phyloP scores from a whole-genome alignment of 2,113 vertebrate species.

The Mystacornis crossleyi region DNA sequence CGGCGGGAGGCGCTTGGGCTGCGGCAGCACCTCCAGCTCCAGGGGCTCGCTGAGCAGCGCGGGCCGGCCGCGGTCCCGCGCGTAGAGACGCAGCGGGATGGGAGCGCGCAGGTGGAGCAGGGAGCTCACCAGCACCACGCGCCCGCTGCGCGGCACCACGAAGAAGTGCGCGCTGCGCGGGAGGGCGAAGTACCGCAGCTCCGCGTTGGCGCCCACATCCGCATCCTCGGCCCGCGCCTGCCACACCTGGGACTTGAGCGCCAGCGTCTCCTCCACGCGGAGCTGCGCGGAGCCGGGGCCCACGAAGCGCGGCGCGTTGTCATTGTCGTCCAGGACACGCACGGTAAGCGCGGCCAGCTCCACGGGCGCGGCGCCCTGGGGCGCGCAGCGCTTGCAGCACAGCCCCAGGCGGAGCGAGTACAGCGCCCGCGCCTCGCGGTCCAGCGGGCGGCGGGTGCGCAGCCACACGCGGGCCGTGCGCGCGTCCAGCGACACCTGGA shows the following conservation, averaged over 20 bases:
- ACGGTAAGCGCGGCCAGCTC: conserved; percentile 80
- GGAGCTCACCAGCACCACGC: conserved; percentile 86
- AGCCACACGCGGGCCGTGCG: conserved; percentile 80
- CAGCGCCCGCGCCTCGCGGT: conserved; percentile 79
- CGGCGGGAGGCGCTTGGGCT: no score
- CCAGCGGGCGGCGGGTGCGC: conserved; percentile 79
- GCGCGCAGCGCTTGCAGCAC: conserved; percentile 74
- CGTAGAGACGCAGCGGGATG: conserved; percentile 80
- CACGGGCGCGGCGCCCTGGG: conserved; percentile 4
- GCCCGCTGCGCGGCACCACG: conserved; percentile 87
- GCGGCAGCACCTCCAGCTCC: no score
- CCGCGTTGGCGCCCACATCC: conserved; percentile 85
- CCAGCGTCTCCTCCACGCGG: conserved; percentile 83
- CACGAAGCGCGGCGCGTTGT: conserved; percentile 82
- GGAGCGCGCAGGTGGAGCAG: conserved; percentile 79
- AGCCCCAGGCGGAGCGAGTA: conserved; percentile 79
- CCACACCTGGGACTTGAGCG: conserved; percentile 65
- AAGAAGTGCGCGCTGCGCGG: conserved; percentile 85
- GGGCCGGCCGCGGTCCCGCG: conserved; percentile 84
- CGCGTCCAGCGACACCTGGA: conserved; percentile 82
- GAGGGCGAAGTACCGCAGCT: conserved; percentile 82
- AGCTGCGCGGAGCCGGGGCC: conserved; percentile 41
- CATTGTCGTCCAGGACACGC: conserved; percentile 87
- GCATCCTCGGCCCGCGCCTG: conserved; percentile 78
- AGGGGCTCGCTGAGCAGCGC: conserved; percentile 74